Percentiles rank a stretch among this genome's conserved stretches.
These are phyloP conservation scores for Thamnaconus septentrionalis DNA, from an alignment of 2,113 vertebrate genomes.

Conservation along the genomic window DNA sequence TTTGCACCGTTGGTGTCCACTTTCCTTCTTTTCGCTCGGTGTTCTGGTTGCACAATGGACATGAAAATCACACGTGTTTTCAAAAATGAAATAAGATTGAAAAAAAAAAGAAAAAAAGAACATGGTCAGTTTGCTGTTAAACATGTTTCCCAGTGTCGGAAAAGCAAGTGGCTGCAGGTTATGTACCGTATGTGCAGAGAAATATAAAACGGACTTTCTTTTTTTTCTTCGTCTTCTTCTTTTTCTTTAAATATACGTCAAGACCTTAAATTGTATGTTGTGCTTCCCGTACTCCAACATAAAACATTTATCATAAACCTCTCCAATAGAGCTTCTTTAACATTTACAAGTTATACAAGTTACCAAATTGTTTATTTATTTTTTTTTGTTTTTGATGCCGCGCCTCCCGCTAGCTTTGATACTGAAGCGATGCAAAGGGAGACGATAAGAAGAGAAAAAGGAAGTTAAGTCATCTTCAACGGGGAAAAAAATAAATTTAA, in stretches of 20 bases:
- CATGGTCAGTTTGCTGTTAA: conserved; percentile 4
- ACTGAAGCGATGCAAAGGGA: conserved; percentile 79
- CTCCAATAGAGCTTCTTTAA: conserved; percentile 80
- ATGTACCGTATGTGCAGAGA: conserved; percentile 52
- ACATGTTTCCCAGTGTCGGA: conserved; percentile 17
- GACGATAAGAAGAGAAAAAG: conserved; percentile 72
- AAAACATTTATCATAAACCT: conserved; percentile 86
- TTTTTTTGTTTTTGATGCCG: conserved; percentile 77
- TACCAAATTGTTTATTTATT: conserved; percentile 80
- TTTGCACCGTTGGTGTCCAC: background rate
- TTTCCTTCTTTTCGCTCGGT: background rate
- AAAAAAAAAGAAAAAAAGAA: background rate
- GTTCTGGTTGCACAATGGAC: conserved; percentile 41
- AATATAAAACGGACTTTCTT: conserved; percentile 62
- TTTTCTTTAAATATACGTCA: conserved; percentile 31
- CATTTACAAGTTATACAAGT: conserved; percentile 85
- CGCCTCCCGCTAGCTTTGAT: conserved; percentile 75
- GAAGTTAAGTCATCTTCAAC: conserved; percentile 83
- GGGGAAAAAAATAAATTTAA: conserved; percentile 38
- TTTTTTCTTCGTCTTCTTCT: too few relatives aligned
- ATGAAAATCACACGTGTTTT: conserved; percentile 19
- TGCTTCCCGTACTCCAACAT: conserved; percentile 79
- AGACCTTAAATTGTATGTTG: conserved; percentile 73
- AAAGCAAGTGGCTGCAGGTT: conserved; percentile 59
- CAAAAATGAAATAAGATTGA: background rate